Conservation (phyloP, 2,888 invertebrate genomes). For the Pachliopta kotzebuea region DNA sequence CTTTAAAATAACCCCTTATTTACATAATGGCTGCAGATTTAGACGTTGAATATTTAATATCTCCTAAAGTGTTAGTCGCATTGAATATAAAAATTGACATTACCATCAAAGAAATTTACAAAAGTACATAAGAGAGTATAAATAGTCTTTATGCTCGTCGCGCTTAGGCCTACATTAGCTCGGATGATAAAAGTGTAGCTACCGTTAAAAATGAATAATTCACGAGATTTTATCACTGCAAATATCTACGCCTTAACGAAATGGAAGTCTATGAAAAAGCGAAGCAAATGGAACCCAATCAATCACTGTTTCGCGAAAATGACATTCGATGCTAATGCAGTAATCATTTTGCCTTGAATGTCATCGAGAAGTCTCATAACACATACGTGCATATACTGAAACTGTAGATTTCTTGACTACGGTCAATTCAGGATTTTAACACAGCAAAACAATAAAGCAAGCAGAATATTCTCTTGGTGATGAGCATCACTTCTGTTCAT, state of each 20-base stretch:
- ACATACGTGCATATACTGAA: too few species aligned
- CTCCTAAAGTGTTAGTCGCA: conserved; percentile 18
- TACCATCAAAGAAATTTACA: conserved; percentile 22
- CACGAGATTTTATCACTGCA: conserved; percentile 37
- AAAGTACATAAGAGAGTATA: neutral
- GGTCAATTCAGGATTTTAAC: too few species aligned
- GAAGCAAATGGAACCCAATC: conserved; percentile 44
- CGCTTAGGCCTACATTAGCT: conserved; percentile 7
- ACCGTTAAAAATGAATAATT: conserved; percentile 39
- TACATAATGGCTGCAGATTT: conserved; percentile 19
- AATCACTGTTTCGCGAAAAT: conserved; percentile 51
- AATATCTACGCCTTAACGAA: conserved; percentile 33
- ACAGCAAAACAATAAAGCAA: too few species aligned
- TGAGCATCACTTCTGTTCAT: too few species aligned
- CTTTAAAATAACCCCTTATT: conserved; percentile 14
- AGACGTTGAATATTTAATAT: conserved; percentile 17
- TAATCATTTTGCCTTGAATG: conserved; percentile 24
- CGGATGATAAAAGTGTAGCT: conserved; percentile 11
- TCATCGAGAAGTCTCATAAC: neutral
- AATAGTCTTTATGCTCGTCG: neutral
- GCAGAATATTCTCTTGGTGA: too few species aligned
- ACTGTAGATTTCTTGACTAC: too few species aligned
- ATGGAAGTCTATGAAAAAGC: conserved; percentile 38
- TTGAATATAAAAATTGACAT: conserved; percentile 25
- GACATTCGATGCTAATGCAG: conserved; percentile 39